phyloP scores from a whole-genome alignment of 2,113 vertebrate species.

The Labeo catla region DNA sequence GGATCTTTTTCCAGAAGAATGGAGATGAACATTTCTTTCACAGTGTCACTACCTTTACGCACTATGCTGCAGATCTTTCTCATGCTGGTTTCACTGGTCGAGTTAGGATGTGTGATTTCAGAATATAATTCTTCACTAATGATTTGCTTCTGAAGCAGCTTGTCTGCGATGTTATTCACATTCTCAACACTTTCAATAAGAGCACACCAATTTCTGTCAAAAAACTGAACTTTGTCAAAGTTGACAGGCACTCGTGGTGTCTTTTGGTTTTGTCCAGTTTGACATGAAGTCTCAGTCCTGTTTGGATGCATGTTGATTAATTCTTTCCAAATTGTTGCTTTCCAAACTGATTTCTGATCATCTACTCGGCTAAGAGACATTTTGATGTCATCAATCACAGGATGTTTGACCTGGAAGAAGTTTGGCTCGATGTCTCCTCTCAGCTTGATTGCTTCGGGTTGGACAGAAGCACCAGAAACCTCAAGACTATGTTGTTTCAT shows the following conservation, averaged over 20 bases:
- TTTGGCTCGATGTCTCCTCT: background rate
- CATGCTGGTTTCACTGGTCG: background rate
- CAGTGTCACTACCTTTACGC: background rate
- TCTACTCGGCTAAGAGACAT: no score
- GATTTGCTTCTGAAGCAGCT: background rate
- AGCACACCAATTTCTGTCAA: background rate
- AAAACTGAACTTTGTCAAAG: background rate
- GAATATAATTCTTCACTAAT: background rate
- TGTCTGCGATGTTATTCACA: background rate
- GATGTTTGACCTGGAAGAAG: no score
- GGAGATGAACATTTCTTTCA: background rate
- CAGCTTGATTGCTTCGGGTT: background rate
- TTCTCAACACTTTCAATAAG: background rate
- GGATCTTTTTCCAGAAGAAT: constrained; percentile 17
- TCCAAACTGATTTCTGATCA: no score
- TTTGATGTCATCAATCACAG: no score
- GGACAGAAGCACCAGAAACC: background rate
- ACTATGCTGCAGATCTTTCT: constrained; percentile 9
- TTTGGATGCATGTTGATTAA: no score
- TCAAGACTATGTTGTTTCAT: background rate
- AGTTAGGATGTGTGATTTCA: background rate
- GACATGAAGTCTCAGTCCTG: no score
- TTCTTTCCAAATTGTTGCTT: no score
- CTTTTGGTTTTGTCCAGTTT: background rate
- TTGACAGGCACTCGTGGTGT: background rate